phyloP scores from a whole-genome alignment of 2,797 vertebrate species.

The Characodon lateralis region DNA sequence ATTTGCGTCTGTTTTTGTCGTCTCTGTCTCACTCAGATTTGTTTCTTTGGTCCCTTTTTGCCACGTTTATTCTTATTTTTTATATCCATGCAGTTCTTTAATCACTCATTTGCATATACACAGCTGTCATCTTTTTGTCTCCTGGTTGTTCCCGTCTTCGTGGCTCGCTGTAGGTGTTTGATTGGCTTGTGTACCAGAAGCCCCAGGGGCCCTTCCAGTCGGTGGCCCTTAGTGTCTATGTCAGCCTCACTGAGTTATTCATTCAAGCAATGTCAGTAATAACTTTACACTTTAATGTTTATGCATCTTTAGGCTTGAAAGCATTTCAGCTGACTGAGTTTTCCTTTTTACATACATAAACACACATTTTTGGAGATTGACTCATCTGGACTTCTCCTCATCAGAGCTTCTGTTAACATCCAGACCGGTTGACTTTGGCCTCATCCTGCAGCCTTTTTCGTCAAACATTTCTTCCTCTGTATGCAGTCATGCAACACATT shows the following conservation, averaged over 20 bases:
- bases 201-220: neutral
- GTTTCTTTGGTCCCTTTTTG: neutral
- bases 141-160: neutral
- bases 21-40: neutral
- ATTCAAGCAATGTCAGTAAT: neutral
- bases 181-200: constrained; percentile 6
- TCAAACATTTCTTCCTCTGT: neutral
- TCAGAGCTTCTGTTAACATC: neutral
- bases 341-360: neutral
- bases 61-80: neutral
- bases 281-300: constrained; percentile 4
- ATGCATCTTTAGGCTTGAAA: neutral
- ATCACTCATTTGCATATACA: neutral
- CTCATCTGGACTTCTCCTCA: neutral
- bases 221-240: constrained; percentile 1
- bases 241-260: neutral
- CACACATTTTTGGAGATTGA: neutral
- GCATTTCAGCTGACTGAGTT: neutral
- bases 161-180: constrained; percentile 6
- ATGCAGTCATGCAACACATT: neutral
- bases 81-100: neutral
- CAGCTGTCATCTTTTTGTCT: neutral
- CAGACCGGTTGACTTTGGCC: neutral
- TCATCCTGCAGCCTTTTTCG: neutral
- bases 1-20: neutral